Conservation (phyloP, 2,888 invertebrate species). For the Phoenoteleia sp. region DNA sequence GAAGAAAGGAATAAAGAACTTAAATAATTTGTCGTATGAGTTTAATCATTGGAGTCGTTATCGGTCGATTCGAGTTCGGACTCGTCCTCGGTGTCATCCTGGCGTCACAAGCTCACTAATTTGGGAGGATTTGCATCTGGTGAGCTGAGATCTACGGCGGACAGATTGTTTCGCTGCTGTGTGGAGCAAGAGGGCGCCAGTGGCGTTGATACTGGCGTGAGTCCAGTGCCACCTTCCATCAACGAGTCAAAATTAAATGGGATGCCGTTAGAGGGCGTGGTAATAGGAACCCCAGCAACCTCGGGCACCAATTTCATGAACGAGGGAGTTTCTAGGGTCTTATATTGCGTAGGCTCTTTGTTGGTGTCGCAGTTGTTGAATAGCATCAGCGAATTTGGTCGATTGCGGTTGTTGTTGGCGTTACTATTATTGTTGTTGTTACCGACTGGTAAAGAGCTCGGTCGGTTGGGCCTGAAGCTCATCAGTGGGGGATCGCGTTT, state of each 20-base stretch:
- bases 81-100: constrained; percentile 77
- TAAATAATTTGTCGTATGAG: constrained; percentile 13
- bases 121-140: constrained; percentile 93
- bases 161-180: constrained; percentile 92
- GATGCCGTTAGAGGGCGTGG: constrained; percentile 95
- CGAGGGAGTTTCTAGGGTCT: constrained; percentile 83
- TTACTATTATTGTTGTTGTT: constrained; percentile 12
- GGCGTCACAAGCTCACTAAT: constrained; percentile 94
- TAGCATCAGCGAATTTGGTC: constrained; percentile 86
- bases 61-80: constrained; percentile 23
- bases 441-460: constrained; percentile 89
- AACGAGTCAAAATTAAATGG: constrained; percentile 97
- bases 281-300: constrained; percentile 94
- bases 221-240: constrained; percentile 97
- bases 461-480: constrained; percentile 89
- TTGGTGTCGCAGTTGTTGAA: constrained; percentile 79
- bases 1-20: background rate
- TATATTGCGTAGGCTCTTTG: constrained; percentile 82
- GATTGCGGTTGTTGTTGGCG: constrained; percentile 80
- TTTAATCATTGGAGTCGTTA: constrained; percentile 54
- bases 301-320: constrained; percentile 88
- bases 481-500: constrained; percentile 77
- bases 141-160: constrained; percentile 89
- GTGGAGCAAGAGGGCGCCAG: constrained; percentile 91
- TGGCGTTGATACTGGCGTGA: constrained; percentile 94